Base-by-base conservation (phyloP, 2,797 vertebrate genomes). In the Cirrhinus molitorella region DNA sequence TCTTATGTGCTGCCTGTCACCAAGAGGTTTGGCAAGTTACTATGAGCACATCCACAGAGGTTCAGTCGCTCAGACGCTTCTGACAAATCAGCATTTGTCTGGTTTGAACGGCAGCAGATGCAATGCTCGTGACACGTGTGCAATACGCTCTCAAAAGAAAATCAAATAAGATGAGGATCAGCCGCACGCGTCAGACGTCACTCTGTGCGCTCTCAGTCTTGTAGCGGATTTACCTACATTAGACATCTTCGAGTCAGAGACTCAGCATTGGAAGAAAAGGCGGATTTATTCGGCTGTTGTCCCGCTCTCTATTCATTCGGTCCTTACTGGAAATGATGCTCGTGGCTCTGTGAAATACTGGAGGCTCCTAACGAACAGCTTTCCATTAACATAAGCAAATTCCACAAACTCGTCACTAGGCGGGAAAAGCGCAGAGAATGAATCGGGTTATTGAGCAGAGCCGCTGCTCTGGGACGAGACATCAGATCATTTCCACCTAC, bases 371-470 rank as follows among this genome's bases (percentile, higher is more conserved):
- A 93, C 91, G 88, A 91, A 91, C 53, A 75, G 86, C 4, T 34
- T 87, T 87, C 75, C 88, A 94, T 94, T 93, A 93, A 90, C 93
- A 94, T 93, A 94, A 93, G 91, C 92, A 93, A 94, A 94, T 89
- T 88, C 91, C 90, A 88, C 92, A 92, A 92, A 91, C 88, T 88
- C 90, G 90, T 94, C 92, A 94, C 81, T 25, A 72, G 65, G 23
- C 1, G 75, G 25, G 25, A 65, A 76, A 73, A 45, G 9, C 0
- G 4, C 43, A 59, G 43, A 61, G 63, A 77, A 79, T 79, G 83
- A 79, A 79, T 79, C 25, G 31, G 28, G 55, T 43, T 53, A 84
- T 79, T 79, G 83, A 73, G 67, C 45, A 73, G 31, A 40, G 65
- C 73, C 3, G 23, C 19, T 55, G 34, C 37, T 59, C 28, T 17